Evolutionary conservation across 2,113 vertebrate species (phyloP).

Genomic region (Trochalopteron elliotii): DNA sequence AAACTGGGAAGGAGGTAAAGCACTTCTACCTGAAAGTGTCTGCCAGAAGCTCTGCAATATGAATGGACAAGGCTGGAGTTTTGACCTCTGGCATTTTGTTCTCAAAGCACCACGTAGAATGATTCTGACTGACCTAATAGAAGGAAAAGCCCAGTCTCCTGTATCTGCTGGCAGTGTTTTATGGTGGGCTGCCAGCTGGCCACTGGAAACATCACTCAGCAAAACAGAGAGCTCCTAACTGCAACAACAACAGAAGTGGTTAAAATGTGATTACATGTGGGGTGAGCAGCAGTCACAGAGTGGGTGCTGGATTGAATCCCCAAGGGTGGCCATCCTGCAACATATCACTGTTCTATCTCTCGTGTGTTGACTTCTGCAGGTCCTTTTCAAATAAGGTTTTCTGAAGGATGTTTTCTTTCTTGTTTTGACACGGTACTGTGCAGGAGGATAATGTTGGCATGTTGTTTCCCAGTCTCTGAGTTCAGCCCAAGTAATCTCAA

Average conservation of each 20-base stretch:
- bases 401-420: not conserved
- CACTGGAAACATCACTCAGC: not conserved
- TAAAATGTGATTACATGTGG: not conserved
- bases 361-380: not conserved
- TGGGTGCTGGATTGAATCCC: not conserved
- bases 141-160: not conserved
- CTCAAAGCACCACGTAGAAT: not conserved
- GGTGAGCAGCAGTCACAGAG: not conserved
- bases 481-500: not conserved
- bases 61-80: not conserved
- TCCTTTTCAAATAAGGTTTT: not conserved
- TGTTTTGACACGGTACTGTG: not conserved
- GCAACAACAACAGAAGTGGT: not conserved
- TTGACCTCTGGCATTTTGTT: not conserved
- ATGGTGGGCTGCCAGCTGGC: not conserved
- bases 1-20: not conserved
- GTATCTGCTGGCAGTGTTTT: not conserved
- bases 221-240: not conserved
- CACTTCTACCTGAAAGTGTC: not conserved
- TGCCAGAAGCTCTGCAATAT: not conserved
- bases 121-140: not conserved
- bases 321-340: not conserved
- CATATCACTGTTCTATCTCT: not conserved
- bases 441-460: not conserved
- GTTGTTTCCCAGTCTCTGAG: not conserved